These are phyloP conservation scores for Liopterus haemorrhoidalis DNA, from an alignment of 2,888 invertebrate species.

Conservation along the genomic window DNA sequence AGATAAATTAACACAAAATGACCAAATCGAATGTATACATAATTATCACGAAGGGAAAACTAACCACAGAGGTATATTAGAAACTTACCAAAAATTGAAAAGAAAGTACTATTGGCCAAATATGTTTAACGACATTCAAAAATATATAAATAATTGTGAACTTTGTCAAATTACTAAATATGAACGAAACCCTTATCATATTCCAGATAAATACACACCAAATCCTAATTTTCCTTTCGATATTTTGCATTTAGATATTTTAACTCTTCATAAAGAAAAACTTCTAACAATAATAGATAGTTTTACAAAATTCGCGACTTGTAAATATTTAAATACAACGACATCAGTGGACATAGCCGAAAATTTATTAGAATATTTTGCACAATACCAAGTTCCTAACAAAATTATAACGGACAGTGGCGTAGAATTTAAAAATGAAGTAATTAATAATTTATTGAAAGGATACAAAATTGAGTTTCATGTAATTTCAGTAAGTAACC, in stretches of 20 bases:
- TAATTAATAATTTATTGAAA: background rate
- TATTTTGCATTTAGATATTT: background rate
- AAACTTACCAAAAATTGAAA: slow-evolving; percentile 20
- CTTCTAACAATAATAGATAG: background rate
- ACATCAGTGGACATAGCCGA: background rate
- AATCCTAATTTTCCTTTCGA: background rate
- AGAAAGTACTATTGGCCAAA: slow-evolving; percentile 7
- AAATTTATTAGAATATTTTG: background rate
- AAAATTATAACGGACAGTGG: background rate
- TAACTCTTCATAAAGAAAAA: slow-evolving; percentile 1
- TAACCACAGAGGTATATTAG: slow-evolving; percentile 27
- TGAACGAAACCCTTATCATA: slow-evolving; percentile 1
- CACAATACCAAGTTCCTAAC: background rate
- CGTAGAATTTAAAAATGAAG: background rate
- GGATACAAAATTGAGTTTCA: slow-evolving; percentile 6
- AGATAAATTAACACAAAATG: slow-evolving; percentile 13
- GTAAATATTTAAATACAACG: background rate
- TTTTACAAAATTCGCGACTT: slow-evolving; percentile 1
- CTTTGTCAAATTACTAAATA: slow-evolving; percentile 3
- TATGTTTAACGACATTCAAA: background rate
- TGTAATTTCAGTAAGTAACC: slow-evolving; percentile 1
- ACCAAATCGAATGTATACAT: slow-evolving; percentile 4
- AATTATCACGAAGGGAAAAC: slow-evolving; percentile 18
- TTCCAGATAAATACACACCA: slow-evolving; percentile 1
- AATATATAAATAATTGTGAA: background rate